A percentile compares a stretch with the other conserved stretches of the same genome.
These are phyloP conservation scores for pig (Sus scrofa) DNA, from an alignment of 2,113 vertebrate genomes.

Conservation along the genomic window DNA sequence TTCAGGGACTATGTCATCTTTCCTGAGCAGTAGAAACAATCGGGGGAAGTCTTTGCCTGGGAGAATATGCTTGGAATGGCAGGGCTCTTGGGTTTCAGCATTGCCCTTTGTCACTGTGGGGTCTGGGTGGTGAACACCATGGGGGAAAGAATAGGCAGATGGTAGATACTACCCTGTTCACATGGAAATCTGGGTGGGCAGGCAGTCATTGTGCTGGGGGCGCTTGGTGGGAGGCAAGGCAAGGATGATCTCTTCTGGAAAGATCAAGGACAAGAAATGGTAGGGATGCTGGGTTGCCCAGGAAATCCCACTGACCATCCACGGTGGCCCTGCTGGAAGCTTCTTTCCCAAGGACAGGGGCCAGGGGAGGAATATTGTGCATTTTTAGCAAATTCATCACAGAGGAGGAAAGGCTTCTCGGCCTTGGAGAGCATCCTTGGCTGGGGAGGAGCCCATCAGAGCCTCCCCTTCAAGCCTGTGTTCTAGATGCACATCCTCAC, in stretches of 20 bases:
- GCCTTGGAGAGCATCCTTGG: neutral
- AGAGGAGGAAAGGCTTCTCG: neutral
- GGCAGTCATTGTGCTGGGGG: neutral
- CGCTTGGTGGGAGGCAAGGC: neutral
- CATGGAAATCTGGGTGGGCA: neutral
- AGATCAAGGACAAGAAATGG: neutral
- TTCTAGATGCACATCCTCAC: slow-evolving; percentile 50
- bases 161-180: neutral
- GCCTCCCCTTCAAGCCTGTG: slow-evolving; percentile 20
- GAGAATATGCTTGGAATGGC: neutral
- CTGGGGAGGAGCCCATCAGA: neutral
- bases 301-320: neutral
- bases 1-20: rapidly evolving
- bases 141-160: neutral
- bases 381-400: neutral
- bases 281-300: neutral
- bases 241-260: neutral
- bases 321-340: neutral
- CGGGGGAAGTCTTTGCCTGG: neutral
- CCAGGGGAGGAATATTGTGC: neutral
- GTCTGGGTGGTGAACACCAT: neutral
- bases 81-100: neutral
- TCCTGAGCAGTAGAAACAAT: neutral
- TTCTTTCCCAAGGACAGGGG: neutral
- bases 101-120: neutral